Base-by-base conservation (phyloP, 2,888 invertebrate species). In the Peribatodes rhomboidaria region DNA sequence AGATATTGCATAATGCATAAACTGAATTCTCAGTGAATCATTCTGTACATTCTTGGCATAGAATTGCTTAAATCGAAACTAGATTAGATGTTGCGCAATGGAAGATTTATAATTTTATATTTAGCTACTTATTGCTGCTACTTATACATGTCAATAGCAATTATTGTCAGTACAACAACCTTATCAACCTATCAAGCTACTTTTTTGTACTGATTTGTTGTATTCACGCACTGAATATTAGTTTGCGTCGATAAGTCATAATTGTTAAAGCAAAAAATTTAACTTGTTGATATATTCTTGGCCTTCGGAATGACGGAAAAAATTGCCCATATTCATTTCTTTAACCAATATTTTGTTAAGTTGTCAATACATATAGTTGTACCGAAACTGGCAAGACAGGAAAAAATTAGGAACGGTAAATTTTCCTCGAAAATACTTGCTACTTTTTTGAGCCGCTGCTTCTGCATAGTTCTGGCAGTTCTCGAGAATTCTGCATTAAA, bases 1-100 rank as follows among this genome's bases (percentile, higher is more conserved):
- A 75, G 65, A 71, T 75, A 75, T 82, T 82, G 74, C 78, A 77
- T 78, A 78, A 82, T 80, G 69, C 67, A 47, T 73, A 65, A 71
- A 71, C 66, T 63, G 69, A 76, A 72, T 70, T 68, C 68, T 58
- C 18, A 49, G 59, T 71, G 71, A 71, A 67, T 73, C 70, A 70
- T 68, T 61, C 52, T 50, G 64, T 56, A 22, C 59, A 69, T 65
- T 72, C 69, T 67, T 68, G 33, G 54, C 44, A 53, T 56, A 39
- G 50, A 60, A 60, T 61, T 59, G 56, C 37, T 56, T 65, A 60
- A 65, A 65, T 56, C 56, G 60, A 39, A 65, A 39, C 56, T 65
- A 56, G 60, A 56, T 52, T 66, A 13, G 37, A 39, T 41, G 47
- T 66, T 66, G 57, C 49, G 61, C 50, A 65, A 65, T 53, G 31